phyloP scores from a whole-genome alignment of 2,797 vertebrate species.

The Mormyrus hasselquistii region DNA sequence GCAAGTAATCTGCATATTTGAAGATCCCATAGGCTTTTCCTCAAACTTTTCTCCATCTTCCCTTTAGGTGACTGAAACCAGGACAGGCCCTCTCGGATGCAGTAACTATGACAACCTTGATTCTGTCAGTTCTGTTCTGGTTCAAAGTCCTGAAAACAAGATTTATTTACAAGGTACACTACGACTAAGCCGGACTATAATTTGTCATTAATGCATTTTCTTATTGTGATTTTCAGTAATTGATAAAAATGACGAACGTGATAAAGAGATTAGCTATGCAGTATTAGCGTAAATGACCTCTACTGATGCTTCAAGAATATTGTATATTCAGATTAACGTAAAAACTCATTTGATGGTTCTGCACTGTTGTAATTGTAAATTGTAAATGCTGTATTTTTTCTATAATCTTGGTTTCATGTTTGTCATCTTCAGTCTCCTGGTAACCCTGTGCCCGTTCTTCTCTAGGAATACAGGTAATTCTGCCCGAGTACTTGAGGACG shows the following conservation, averaged over 20 bases:
- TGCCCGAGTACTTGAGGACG: conserved; percentile 84
- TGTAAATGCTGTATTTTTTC: background rate
- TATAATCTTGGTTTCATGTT: background rate
- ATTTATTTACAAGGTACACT: conserved; percentile 93
- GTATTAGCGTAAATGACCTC: background rate
- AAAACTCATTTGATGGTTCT: background rate
- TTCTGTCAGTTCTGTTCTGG: conserved; percentile 98
- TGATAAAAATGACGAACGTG: background rate
- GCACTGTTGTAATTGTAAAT: background rate
- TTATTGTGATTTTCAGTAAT: conserved; percentile 36
- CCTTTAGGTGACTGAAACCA: conserved; percentile 90
- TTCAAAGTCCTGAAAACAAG: conserved; percentile 98
- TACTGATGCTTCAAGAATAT: background rate
- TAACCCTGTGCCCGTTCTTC: conserved; percentile 28
- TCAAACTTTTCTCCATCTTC: conserved; percentile 36
- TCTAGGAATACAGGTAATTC: conserved; percentile 83
- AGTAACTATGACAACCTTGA: conserved; percentile 99
- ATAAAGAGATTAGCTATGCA: background rate
- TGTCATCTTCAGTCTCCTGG: background rate
- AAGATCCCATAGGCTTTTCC: conserved; percentile 36
- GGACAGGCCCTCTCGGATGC: conserved; percentile 96
- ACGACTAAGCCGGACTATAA: conserved; percentile 55
- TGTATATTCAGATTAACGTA: background rate
- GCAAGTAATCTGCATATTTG: conserved; percentile 35
- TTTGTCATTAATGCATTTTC: conserved; percentile 58